Evolutionary conservation across 30 jellyfish, hydroid and myxozoan species (phyloP).

Genomic region (Pseudorhiza aurosa): DNA sequence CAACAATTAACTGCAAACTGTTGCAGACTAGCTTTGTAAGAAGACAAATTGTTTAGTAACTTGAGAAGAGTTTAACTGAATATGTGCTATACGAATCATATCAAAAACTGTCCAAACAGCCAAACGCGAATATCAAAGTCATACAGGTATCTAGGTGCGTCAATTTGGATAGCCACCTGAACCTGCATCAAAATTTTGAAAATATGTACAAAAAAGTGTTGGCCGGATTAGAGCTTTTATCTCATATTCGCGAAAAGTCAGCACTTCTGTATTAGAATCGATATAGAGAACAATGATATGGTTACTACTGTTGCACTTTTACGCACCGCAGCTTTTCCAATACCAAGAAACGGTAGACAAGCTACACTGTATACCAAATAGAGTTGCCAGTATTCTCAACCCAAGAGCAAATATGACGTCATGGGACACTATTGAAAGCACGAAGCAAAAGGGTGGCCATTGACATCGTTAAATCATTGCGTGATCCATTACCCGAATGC

Average conservation of each 20-base stretch:
- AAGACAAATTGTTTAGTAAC: no score
- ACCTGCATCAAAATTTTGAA: no score
- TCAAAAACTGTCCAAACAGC: no score
- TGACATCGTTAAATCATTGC: constrained; percentile 46
- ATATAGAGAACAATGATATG: constrained; percentile 13
- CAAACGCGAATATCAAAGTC: no score
- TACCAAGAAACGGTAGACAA: background rate
- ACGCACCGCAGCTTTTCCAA: constrained; percentile 32
- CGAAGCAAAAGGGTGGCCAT: constrained; percentile 32
- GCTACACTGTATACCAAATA: constrained; percentile 3
- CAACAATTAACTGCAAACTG: no score
- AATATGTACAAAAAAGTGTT: constrained; percentile 12
- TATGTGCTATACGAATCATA: no score
- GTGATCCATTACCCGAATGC: constrained; percentile 10
- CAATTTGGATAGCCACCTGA: no score
- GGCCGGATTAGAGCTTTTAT: background rate
- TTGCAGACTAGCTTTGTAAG: no score
- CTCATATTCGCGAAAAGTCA: background rate
- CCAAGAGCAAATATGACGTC: constrained; percentile 25
- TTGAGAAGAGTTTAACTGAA: no score
- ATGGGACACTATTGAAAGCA: constrained; percentile 29
- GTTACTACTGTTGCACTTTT: constrained; percentile 27
- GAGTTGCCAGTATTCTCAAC: constrained; percentile 3
- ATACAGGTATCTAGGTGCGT: no score
- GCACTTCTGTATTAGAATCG: constrained; percentile 24